Conservation (phyloP, 35 echinoderm and acorn worm genomes). For the Antedon bifida region DNA sequence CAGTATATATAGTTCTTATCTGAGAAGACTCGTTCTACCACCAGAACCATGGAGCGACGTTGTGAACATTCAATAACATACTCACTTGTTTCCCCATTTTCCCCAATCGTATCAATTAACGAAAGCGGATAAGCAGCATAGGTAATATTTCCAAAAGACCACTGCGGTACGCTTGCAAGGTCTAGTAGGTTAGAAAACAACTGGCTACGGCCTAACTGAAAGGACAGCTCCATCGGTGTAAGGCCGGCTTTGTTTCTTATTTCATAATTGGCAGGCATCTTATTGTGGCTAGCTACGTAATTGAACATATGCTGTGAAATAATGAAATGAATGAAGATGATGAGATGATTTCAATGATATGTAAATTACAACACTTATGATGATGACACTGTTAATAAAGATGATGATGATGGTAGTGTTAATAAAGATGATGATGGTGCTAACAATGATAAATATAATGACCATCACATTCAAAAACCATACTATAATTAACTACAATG, state of each 20-base stretch:
- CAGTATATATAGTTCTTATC: too few species aligned
- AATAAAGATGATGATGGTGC: too few species aligned
- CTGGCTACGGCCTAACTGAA: conserved; percentile 56
- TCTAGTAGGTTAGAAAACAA: conserved; percentile 67
- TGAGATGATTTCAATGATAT: not conserved
- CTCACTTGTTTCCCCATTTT: conserved; percentile 57
- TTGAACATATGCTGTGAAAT: conserved; percentile 62
- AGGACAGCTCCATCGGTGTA: conserved; percentile 72
- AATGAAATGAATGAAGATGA: not conserved
- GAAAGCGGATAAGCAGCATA: conserved; percentile 73
- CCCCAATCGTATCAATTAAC: conserved; percentile 65
- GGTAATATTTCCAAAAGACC: conserved; percentile 66
- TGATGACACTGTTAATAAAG: too few species aligned
- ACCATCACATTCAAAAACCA: too few species aligned
- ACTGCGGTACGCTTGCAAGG: conserved; percentile 62
- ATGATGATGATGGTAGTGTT: too few species aligned
- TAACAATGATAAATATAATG: too few species aligned
- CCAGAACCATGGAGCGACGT: too few species aligned
- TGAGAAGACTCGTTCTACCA: too few species aligned
- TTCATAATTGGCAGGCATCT: conserved; percentile 55
- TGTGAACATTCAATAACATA: not conserved
- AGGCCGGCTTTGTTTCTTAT: conserved; percentile 54
- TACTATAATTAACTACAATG: too few species aligned
- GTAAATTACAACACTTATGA: too few species aligned
- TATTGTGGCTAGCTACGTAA: conserved; percentile 55